Evolutionary conservation across 2,888 invertebrate species (phyloP).

Genomic region (Drosophila mayaguana): DNA sequence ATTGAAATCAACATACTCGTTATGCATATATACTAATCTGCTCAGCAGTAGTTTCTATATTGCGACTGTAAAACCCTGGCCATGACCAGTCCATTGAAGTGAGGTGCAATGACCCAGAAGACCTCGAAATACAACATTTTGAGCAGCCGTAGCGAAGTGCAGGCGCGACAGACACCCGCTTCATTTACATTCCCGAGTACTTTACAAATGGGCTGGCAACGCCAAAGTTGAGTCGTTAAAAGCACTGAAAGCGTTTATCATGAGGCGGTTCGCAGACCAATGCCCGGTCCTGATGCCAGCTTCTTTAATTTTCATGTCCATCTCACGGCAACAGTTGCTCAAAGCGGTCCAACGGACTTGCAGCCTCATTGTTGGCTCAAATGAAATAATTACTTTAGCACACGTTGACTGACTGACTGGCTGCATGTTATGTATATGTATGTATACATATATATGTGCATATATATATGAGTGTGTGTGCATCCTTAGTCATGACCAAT

Average conservation of each 20-base stretch:
- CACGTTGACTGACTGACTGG: conserved; percentile 63
- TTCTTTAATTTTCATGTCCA: conserved; percentile 83
- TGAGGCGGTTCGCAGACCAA: conserved; percentile 39
- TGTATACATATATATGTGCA: conserved; percentile 6
- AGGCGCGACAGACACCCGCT: conserved; percentile 67
- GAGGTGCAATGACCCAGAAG: conserved; percentile 70
- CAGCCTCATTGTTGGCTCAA: conserved; percentile 82
- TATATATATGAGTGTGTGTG: conserved; percentile 30
- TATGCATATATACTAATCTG: background rate
- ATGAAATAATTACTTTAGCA: conserved; percentile 83
- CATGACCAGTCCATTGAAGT: background rate
- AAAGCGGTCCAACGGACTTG: conserved; percentile 69
- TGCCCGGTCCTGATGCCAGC: conserved; percentile 58
- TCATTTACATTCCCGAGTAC: conserved; percentile 81
- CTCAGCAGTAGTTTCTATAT: background rate
- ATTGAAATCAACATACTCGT: too few relatives aligned
- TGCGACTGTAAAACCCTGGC: conserved; percentile 1
- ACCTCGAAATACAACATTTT: conserved; percentile 63
- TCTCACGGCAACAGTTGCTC: conserved; percentile 65
- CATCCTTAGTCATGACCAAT: conserved; percentile 80
- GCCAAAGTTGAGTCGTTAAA: conserved; percentile 75
- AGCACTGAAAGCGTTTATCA: conserved; percentile 65
- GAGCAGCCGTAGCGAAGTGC: conserved; percentile 31
- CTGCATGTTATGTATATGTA: conserved; percentile 31
- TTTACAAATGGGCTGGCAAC: conserved; percentile 64